These are phyloP conservation scores for Cossypha heuglini DNA, from an alignment of 2,797 vertebrate species.

Conservation along the genomic window DNA sequence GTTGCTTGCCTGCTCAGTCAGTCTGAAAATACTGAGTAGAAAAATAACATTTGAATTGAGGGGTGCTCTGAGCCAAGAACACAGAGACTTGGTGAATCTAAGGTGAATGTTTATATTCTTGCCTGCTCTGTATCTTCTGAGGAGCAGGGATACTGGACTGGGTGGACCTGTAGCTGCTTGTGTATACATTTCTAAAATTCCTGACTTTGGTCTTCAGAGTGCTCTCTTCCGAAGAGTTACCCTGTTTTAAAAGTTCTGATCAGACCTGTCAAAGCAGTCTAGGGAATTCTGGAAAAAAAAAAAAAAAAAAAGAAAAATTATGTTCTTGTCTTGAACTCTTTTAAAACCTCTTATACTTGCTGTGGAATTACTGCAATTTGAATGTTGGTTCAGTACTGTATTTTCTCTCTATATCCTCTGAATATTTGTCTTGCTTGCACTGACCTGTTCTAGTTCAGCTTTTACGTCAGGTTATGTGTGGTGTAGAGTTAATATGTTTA, in stretches of 20 bases:
- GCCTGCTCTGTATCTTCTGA: background rate
- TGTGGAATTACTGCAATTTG: rapidly evolving
- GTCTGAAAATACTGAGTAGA: background rate
- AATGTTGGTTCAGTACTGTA: rapidly evolving
- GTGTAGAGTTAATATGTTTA: background rate
- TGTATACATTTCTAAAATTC: background rate
- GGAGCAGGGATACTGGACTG: background rate
- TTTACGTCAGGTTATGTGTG: rapidly evolving
- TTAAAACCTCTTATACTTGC: background rate
- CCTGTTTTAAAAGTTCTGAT: background rate
- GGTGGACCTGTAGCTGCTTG: background rate
- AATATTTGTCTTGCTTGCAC: background rate
- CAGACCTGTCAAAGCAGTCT: background rate
- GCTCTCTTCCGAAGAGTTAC: background rate
- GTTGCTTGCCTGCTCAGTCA: background rate
- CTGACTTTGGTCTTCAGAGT: background rate
- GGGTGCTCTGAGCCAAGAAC: background rate
- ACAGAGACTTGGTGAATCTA: background rate
- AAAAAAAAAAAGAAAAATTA: background rate
- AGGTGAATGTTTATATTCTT: background rate
- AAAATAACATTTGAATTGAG: background rate
- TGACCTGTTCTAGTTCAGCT: background rate
- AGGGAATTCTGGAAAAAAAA: background rate
- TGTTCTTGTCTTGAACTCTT: background rate
- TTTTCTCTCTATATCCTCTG: background rate